Evolutionary conservation across 92 coral and sea anemone species (phyloP).

Genomic region (Ricordea florida): DNA sequence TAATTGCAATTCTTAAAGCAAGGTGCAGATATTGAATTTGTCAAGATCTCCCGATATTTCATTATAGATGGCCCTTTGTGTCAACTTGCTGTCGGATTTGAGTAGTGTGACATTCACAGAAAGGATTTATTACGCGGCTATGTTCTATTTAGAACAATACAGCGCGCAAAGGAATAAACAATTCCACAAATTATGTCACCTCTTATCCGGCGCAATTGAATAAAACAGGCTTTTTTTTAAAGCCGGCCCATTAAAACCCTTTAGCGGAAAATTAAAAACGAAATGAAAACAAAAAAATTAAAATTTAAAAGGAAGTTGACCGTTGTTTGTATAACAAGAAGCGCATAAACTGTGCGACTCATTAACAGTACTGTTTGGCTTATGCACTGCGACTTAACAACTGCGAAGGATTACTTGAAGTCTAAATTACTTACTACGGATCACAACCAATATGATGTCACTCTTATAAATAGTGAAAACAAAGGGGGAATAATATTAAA

Average conservation of each 20-base stretch:
- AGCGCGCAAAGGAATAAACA: constrained; percentile 20
- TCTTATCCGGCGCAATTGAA: constrained; percentile 38
- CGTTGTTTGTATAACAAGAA: constrained; percentile 3
- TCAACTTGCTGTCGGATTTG: constrained; percentile 21
- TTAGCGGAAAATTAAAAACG: constrained; percentile 16
- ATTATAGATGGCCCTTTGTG: constrained; percentile 27
- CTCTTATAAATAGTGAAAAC: too few species aligned
- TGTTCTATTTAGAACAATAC: constrained; percentile 7
- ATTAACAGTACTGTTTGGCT: too few species aligned
- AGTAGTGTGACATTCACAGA: constrained; percentile 25
- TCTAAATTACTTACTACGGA: too few species aligned
- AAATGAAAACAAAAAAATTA: neutral
- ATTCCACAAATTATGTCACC: constrained; percentile 27
- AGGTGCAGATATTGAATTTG: constrained; percentile 19
- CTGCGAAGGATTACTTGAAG: too few species aligned
- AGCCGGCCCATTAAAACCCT: constrained; percentile 31
- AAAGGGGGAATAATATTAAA: too few species aligned
- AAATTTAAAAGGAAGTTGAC: constrained; percentile 7
- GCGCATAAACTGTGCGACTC: too few species aligned
- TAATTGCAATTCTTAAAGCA: constrained; percentile 17
- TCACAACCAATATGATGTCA: too few species aligned
- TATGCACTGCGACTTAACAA: too few species aligned
- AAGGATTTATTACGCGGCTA: constrained; percentile 3
- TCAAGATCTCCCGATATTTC: constrained; percentile 42
- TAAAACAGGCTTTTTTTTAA: constrained; percentile 15